phyloP scores from a whole-genome alignment of 2,113 vertebrate genomes.

The Pantherophis guttatus region DNA sequence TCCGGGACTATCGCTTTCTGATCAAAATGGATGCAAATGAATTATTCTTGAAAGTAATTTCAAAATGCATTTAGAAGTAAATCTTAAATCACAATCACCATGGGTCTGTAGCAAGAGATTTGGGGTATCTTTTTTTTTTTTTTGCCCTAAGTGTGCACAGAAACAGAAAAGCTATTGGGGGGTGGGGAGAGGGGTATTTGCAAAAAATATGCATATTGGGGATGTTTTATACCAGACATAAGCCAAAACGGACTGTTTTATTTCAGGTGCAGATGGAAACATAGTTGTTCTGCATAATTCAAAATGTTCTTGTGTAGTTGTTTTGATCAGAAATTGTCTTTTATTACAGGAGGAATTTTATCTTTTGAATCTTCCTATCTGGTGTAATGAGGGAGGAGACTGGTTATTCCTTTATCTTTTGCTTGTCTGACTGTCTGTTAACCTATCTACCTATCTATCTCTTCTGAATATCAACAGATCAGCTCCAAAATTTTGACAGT shows the following conservation, averaged over 20 bases:
- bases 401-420: neutral
- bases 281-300: neutral
- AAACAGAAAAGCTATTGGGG: neutral
- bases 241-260: neutral
- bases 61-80: neutral
- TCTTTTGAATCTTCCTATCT: neutral
- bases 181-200: neutral
- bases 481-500: neutral
- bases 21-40: neutral
- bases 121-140: neutral
- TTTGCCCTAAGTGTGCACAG: neutral
- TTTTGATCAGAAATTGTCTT: neutral
- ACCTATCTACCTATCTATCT: neutral
- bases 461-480: neutral
- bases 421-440: neutral
- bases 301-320: neutral
- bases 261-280: neutral
- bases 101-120: neutral
- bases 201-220: conserved; percentile 41
- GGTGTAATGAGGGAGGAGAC: neutral
- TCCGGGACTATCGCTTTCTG: neutral
- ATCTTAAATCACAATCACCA: neutral
- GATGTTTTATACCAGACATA: neutral
- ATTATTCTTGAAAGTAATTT: neutral
- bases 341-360: neutral